phyloP scores from a whole-genome alignment of 1,140 invertebrate species.

The Cydia amplana region DNA sequence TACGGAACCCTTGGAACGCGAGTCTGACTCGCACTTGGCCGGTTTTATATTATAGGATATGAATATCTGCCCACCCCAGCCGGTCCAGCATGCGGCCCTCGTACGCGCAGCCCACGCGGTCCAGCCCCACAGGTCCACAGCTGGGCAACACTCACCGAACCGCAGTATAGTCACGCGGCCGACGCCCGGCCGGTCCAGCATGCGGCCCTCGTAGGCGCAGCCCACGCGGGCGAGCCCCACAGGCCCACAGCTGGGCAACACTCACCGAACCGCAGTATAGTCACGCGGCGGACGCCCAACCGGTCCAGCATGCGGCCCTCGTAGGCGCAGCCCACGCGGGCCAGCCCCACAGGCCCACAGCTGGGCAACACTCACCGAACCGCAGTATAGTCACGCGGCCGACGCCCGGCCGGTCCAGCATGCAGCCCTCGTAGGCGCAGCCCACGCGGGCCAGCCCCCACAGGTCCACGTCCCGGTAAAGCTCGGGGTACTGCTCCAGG shows the following conservation, averaged over 20 bases:
- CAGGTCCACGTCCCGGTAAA: conserved; percentile 84
- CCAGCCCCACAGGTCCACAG: conserved; percentile 63
- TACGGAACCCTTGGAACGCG: too few species aligned
- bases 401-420: conserved; percentile 81
- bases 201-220: conserved; percentile 83
- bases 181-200: conserved; percentile 80
- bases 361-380: conserved; percentile 55
- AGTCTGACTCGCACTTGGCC: too few species aligned
- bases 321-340: conserved; percentile 83
- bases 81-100: conserved; percentile 84
- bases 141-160: conserved; percentile 52
- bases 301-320: conserved; percentile 84
- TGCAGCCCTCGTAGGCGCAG: conserved; percentile 84
- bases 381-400: conserved; percentile 59
- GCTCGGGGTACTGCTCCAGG: conserved; percentile 84
- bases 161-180: conserved; percentile 59
- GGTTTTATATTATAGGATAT: too few species aligned
- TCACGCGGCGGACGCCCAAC: conserved; percentile 59
- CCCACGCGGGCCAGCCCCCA: conserved; percentile 82
- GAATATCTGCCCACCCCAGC: conserved; percentile 63
- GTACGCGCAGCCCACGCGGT: conserved; percentile 83
- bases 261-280: conserved; percentile 64
- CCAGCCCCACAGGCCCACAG: conserved; percentile 64
- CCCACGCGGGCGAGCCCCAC: too few species aligned
- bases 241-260: neutral